phyloP scores from a whole-genome alignment of 2,797 vertebrate genomes.

The Helicolenus hilgendorfi region DNA sequence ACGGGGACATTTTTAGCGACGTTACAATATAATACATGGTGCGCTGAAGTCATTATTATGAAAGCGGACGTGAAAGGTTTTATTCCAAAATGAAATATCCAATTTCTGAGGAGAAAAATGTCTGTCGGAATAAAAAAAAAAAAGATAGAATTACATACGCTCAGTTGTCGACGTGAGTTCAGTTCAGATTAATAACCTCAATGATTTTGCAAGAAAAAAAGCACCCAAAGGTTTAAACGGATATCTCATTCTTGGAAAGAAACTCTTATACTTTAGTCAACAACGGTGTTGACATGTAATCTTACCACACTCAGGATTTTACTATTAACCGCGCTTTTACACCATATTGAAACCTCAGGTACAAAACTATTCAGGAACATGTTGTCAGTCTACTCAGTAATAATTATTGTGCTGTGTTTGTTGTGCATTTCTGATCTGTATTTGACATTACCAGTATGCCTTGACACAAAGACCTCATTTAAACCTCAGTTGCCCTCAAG shows the following conservation, averaged over 20 bases:
- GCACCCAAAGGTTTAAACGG: constrained; percentile 36
- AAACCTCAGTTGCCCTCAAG: constrained; percentile 85
- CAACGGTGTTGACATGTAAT: constrained; percentile 70
- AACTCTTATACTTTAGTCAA: constrained; percentile 63
- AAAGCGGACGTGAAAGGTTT: constrained; percentile 65
- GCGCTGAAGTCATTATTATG: constrained; percentile 71
- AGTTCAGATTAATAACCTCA: not conserved
- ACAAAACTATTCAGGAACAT: constrained; percentile 88
- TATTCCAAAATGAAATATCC: constrained; percentile 64
- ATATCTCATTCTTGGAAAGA: constrained; percentile 65
- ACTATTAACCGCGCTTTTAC: constrained; percentile 79
- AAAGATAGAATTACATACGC: not conserved
- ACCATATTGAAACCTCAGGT: constrained; percentile 86
- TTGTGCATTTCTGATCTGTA: constrained; percentile 84
- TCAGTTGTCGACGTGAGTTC: not conserved
- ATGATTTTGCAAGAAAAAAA: constrained; percentile 8
- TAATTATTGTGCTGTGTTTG: constrained; percentile 85
- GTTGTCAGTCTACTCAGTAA: constrained; percentile 84
- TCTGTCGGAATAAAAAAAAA: not conserved
- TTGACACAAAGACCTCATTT: constrained; percentile 86
- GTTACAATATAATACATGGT: constrained; percentile 65
- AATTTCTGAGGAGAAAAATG: not conserved
- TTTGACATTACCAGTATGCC: constrained; percentile 86
- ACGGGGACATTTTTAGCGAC: constrained; percentile 51
- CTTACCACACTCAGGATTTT: constrained; percentile 84